Conservation (phyloP, 1,140 invertebrate species). For the Mercenaria mercenaria region DNA sequence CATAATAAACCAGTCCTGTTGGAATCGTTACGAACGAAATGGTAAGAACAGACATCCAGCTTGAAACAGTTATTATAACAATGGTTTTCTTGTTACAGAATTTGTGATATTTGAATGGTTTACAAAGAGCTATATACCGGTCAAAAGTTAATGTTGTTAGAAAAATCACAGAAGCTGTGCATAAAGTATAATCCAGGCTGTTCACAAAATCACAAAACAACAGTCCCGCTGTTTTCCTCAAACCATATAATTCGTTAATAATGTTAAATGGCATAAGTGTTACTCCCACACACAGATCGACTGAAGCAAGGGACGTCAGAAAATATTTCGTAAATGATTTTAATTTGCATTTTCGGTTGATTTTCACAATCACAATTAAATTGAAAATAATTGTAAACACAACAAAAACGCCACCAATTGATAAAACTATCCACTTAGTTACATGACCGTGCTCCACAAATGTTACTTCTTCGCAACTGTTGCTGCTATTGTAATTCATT, state of each 20-base stretch:
- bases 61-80: not conserved
- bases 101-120: constrained; percentile 10
- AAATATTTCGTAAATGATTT: not conserved
- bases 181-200: not conserved
- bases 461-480: not conserved
- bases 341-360: not conserved
- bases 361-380: not conserved
- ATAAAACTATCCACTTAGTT: not conserved
- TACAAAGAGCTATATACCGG: not conserved
- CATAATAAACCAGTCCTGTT: not conserved
- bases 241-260: not conserved
- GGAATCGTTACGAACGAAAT: not conserved
- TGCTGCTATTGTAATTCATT: not conserved
- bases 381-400: not conserved
- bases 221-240: not conserved
- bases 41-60: not conserved
- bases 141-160: constrained; percentile 6
- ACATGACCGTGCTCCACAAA: not conserved
- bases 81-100: not conserved
- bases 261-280: not conserved
- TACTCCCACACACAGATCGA: not conserved
- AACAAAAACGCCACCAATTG: not conserved
- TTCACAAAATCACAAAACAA: not conserved
- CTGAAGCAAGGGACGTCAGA: not conserved
- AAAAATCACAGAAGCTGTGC: not conserved